phyloP scores from a whole-genome alignment of 2,888 invertebrate genomes.

The Amorpha juglandis region DNA sequence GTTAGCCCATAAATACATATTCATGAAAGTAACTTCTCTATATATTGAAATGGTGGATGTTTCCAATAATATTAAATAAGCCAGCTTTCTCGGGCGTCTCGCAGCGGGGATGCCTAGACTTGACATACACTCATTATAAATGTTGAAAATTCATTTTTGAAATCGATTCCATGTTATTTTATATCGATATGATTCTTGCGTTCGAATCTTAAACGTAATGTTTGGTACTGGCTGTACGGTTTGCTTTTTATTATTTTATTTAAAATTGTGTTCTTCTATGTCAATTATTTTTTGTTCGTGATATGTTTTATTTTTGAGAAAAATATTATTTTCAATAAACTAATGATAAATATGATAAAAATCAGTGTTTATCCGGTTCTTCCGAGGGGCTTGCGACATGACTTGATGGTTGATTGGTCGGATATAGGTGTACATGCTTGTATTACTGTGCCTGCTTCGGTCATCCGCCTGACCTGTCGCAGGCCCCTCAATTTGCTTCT shows the following conservation, averaged over 20 bases:
- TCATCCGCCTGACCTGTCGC: no score
- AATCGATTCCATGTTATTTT: constrained; percentile 6
- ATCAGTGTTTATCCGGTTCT: no score
- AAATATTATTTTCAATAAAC: no score
- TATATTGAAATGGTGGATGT: constrained; percentile 14
- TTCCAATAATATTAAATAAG: constrained; percentile 18
- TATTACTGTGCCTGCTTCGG: no score
- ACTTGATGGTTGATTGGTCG: no score
- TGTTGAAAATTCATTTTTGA: constrained; percentile 5
- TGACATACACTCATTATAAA: constrained; percentile 19
- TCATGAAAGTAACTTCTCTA: constrained; percentile 14
- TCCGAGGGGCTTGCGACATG: no score
- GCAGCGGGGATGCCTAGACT: neutral
- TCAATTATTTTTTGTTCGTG: no score
- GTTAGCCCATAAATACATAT: constrained; percentile 2
- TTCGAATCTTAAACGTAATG: neutral
- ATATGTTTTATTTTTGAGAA: no score
- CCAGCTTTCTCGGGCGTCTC: constrained; percentile 11
- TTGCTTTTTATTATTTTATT: neutral
- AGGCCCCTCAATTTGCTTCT: no score
- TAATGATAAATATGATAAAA: no score
- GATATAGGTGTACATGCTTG: no score
- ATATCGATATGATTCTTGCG: constrained; percentile 1
- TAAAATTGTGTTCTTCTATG: neutral
- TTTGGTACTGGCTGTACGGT: neutral